Evolutionary conservation across 1,140 invertebrate species (phyloP).

Genomic region (Agrypnia vestita): DNA sequence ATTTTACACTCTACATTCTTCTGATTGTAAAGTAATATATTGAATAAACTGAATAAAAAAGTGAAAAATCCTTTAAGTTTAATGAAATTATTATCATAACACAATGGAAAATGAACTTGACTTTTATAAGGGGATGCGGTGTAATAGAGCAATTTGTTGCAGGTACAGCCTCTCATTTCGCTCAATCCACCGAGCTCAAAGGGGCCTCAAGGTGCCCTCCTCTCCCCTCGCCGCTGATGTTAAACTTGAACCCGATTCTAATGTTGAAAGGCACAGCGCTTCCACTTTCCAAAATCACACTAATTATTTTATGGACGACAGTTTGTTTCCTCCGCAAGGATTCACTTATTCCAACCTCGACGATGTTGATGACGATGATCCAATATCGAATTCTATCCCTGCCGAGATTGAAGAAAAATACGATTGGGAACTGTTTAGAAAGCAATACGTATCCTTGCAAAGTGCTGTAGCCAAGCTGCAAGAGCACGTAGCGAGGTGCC

Average conservation of each 20-base stretch:
- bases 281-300: slow-evolving; percentile 14
- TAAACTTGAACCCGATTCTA: slow-evolving; percentile 37
- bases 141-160: slow-evolving; percentile 48
- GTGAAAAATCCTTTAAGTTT: no score
- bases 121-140: slow-evolving; percentile 27
- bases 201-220: slow-evolving; percentile 22
- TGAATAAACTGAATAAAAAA: no score
- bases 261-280: slow-evolving; percentile 4
- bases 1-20: no score
- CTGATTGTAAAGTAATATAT: no score
- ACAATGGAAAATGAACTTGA: no score
- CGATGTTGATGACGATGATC: slow-evolving; percentile 2
- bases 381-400: neutral
- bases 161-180: slow-evolving; percentile 46
- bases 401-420: slow-evolving; percentile 6
- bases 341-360: neutral
- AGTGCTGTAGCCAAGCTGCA: slow-evolving; percentile 10
- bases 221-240: slow-evolving; percentile 35
- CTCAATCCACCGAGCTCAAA: slow-evolving; percentile 31
- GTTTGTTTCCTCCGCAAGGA: slow-evolving; percentile 1
- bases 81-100: no score
- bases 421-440: neutral
- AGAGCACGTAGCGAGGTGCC: slow-evolving; percentile 7
- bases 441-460: slow-evolving; percentile 22
- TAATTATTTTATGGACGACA: slow-evolving; percentile 30